Evolutionary conservation across 1,140 invertebrate genomes (phyloP).

Genomic region (Meteorus sp.): DNA sequence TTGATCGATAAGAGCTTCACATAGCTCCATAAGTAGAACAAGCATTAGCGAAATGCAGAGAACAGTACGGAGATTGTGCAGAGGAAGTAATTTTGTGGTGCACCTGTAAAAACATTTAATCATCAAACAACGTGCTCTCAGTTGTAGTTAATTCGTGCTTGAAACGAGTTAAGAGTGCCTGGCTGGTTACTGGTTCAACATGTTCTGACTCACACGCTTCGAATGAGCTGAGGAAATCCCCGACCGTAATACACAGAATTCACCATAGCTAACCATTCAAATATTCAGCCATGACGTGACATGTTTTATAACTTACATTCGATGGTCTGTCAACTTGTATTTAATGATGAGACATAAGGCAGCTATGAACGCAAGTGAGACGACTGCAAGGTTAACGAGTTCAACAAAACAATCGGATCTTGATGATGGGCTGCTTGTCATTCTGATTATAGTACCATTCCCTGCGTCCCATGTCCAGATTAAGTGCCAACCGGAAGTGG

Average conservation of each 20-base stretch:
- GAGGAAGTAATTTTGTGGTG: constrained; percentile 30
- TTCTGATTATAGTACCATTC: constrained; percentile 35
- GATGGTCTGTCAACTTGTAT: constrained; percentile 27
- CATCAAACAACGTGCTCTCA: constrained; percentile 9
- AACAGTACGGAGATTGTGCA: constrained; percentile 35
- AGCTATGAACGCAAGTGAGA: constrained; percentile 28
- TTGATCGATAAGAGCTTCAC: constrained; percentile 35
- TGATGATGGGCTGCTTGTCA: constrained; percentile 25
- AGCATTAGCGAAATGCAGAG: constrained; percentile 32
- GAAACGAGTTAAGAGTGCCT: constrained; percentile 7
- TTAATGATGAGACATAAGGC: constrained; percentile 27
- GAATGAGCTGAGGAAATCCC: not conserved
- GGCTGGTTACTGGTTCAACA: constrained; percentile 17
- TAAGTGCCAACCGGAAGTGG: constrained; percentile 29
- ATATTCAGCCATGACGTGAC: constrained; percentile 11
- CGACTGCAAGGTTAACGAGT: constrained; percentile 33
- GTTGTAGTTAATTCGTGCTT: not conserved
- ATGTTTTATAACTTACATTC: constrained; percentile 34
- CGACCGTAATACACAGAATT: too few species aligned
- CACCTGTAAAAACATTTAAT: constrained; percentile 25
- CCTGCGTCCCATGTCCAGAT: constrained; percentile 37
- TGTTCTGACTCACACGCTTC: not conserved
- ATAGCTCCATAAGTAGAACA: constrained; percentile 34
- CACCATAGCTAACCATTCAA: too few species aligned
- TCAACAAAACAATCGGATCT: constrained; percentile 38